A percentile compares a stretch with the other conserved stretches of the same genome.
These are phyloP conservation scores for Tapirus indicus DNA, from an alignment of 2,797 vertebrate species.

Conservation along the genomic window DNA sequence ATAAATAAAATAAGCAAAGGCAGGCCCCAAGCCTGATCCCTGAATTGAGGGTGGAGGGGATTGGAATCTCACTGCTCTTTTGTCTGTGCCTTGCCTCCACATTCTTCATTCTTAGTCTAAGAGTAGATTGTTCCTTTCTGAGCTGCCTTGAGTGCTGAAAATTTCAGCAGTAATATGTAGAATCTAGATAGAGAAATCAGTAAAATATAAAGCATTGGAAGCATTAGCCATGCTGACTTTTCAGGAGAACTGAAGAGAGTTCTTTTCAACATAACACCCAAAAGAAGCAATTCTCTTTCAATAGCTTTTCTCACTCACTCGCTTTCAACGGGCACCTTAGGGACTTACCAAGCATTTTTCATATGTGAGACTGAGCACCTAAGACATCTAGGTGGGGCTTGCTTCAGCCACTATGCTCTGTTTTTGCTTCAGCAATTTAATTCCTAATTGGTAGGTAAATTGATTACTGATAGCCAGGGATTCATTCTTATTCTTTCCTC, in stretches of 20 bases:
- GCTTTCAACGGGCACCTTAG: neutral
- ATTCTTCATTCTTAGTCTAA: neutral
- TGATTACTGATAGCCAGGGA: constrained; percentile 72
- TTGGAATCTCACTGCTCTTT: neutral
- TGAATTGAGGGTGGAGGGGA: neutral
- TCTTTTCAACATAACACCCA: neutral
- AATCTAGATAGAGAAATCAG: neutral
- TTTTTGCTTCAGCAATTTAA: constrained; percentile 32
- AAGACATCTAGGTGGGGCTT: neutral
- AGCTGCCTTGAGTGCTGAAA: neutral
- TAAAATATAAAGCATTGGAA: neutral
- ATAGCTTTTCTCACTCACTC: neutral
- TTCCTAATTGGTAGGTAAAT: constrained; percentile 57
- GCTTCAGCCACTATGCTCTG: neutral
- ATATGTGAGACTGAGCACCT: neutral
- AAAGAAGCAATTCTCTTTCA: neutral
- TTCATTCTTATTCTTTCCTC: constrained; percentile 67
- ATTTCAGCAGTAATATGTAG: neutral
- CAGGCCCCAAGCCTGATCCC: neutral
- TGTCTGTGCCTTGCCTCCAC: neutral
- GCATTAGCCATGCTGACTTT: neutral
- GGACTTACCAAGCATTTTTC: neutral
- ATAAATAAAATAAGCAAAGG: neutral
- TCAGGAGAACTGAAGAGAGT: neutral
- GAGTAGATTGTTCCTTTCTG: neutral